These are phyloP conservation scores for Lateolabrax maculatus DNA, from an alignment of 2,797 vertebrate species.

Conservation along the genomic window DNA sequence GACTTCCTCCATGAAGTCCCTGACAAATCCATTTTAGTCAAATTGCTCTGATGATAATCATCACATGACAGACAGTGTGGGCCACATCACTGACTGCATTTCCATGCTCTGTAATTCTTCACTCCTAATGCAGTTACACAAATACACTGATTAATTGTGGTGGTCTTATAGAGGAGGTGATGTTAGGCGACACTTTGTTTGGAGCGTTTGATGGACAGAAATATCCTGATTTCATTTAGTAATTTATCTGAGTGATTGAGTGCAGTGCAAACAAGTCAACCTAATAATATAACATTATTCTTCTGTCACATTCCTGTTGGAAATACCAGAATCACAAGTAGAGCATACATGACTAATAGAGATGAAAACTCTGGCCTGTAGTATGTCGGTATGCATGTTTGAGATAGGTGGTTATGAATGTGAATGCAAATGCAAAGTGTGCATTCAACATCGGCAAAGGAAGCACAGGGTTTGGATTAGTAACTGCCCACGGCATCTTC, in stretches of 20 bases:
- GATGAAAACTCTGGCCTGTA: background rate
- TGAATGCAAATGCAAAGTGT: background rate
- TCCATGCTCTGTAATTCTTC: slow-evolving; percentile 23
- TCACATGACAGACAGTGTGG: slow-evolving; percentile 64
- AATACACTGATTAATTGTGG: slow-evolving; percentile 12
- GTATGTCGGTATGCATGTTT: background rate
- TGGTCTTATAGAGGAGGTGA: background rate
- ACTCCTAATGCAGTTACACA: slow-evolving; percentile 30
- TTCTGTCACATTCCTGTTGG: slow-evolving; percentile 7
- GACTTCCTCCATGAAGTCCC: slow-evolving; percentile 3
- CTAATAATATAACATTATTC: background rate
- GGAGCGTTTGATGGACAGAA: slow-evolving; percentile 13
- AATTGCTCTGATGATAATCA: slow-evolving; percentile 43
- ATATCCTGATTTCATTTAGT: slow-evolving; percentile 13
- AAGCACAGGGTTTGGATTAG: too few species aligned
- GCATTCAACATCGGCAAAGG: too few species aligned
- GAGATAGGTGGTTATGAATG: slow-evolving; percentile 3
- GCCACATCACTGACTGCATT: slow-evolving; percentile 43
- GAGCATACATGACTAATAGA: background rate
- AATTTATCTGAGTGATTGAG: background rate
- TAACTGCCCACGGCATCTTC: too few species aligned
- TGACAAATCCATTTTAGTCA: slow-evolving; percentile 42
- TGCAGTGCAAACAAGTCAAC: background rate
- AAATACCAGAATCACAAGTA: background rate
- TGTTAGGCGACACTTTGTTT: background rate